phyloP scores from a whole-genome alignment of 2,113 vertebrate genomes.

The Daboia siamensis region DNA sequence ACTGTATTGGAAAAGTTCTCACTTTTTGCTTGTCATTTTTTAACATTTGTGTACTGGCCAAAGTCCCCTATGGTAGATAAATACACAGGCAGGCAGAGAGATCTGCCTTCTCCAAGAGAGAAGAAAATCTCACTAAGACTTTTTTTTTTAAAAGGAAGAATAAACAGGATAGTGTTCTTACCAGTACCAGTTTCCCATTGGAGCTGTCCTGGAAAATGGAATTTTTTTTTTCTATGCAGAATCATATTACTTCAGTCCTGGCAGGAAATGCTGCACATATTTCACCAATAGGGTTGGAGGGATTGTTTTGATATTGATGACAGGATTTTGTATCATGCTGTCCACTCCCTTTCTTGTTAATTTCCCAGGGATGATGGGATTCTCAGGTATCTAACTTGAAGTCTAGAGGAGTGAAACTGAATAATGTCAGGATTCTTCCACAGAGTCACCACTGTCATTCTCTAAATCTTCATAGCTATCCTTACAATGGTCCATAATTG shows the following conservation, averaged over 20 bases:
- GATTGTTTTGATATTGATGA: neutral
- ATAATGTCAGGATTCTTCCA: neutral
- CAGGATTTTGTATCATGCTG: neutral
- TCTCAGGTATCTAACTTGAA: neutral
- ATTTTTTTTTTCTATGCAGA: neutral
- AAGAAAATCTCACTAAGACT: neutral
- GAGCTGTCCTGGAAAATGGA: neutral
- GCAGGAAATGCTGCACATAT: neutral
- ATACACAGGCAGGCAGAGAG: too few relatives aligned
- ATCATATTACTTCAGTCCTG: neutral
- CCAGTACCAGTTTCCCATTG: too few relatives aligned
- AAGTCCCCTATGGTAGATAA: neutral
- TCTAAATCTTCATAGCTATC: neutral
- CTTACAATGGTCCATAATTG: neutral
- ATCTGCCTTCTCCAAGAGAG: neutral
- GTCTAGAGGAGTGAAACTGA: neutral
- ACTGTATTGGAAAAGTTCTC: neutral
- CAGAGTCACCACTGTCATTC: neutral
- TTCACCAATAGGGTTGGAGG: neutral
- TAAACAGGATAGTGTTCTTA: neutral
- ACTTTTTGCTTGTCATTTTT: neutral
- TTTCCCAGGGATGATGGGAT: neutral
- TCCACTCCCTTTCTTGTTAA: neutral
- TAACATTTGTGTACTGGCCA: neutral
- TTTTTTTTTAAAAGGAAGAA: neutral